Evolutionary conservation across 2,113 vertebrate genomes (phyloP), one percentile per base, ranked within the genome.

Genomic region (Arenaria interpres): DNA sequence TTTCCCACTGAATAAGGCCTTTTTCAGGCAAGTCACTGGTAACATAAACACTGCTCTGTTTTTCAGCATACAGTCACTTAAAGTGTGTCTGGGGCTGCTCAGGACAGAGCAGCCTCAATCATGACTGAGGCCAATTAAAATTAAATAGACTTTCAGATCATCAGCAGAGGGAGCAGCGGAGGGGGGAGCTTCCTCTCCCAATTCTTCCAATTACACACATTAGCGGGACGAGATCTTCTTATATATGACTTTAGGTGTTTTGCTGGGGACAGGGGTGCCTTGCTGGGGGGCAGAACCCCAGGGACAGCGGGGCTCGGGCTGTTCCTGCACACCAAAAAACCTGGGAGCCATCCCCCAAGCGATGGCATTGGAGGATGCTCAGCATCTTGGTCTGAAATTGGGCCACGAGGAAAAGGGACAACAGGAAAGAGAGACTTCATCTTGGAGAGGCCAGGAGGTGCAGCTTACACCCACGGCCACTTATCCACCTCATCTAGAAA

Each of bases 321-420:
- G 32, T 3, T 20, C n/a, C 16, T 39, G 22, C 41, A 0, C 27
- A 1, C 30, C 2, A 1, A n/a, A n/a, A 27, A 33, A 21, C 5
- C 48, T 20, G 67, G 82, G 57, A 73, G 12, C 41, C 4, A 4
- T 15, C 14, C 28, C 35, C 14, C 8, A 25, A 7, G 85, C 3
- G 9, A 22, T 8, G 24, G 21, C 1, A 0, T 1, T 54, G 63
- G 48, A 88, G 16, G 63, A 30, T 48, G 67, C 24, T 60, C 73
- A 32, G 43, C 59, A 43, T 3, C 37, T n/a, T 0, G 0, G 43
- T 10, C 37, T 76, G 48, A 51, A 69, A 23, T 8, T 20, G 24
- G 50, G 28, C 12, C 53, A 37, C 0, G 4, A 75, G 69, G 21
- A 50, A 37, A 60, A 23, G 46, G 57, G 33, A 14, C 48, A 76